Percentiles rank a stretch among this genome's conserved stretches.
Conservation (phyloP, 1,140 invertebrate species). For the Lepidostoma basale region DNA sequence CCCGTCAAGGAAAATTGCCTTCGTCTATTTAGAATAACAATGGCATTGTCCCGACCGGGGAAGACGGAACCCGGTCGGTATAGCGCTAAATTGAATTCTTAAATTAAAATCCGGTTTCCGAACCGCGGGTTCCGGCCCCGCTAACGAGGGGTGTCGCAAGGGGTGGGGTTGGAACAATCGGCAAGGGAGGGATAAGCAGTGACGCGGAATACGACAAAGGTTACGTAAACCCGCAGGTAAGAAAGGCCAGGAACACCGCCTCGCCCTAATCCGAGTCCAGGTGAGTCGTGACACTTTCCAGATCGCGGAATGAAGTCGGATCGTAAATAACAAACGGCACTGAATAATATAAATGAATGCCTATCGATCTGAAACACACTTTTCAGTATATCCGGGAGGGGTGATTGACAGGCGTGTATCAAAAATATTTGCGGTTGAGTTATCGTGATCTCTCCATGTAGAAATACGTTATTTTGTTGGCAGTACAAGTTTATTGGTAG, state of each 20-base stretch:
- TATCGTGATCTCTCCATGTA: background rate
- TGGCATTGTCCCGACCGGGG: constrained; percentile 33
- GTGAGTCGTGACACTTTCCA: too few species aligned
- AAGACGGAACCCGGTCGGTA: constrained; percentile 24
- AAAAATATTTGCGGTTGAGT: background rate
- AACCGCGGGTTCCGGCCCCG: constrained; percentile 18
- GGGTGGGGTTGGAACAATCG: background rate
- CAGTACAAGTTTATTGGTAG: too few species aligned
- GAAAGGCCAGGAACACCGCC: constrained; percentile 3
- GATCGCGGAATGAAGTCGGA: background rate
- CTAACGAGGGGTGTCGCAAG: constrained; percentile 6
- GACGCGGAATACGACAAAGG: constrained; percentile 43
- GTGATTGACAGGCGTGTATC: constrained; percentile 9
- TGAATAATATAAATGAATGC: background rate
- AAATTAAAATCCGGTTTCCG: constrained; percentile 46
- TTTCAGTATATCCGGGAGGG: background rate
- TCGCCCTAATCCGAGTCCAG: constrained; percentile 1
- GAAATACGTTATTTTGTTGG: too few species aligned
- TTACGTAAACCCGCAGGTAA: constrained; percentile 40
- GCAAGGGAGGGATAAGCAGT: constrained; percentile 34
- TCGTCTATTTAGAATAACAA: constrained; percentile 46
- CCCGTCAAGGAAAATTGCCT: constrained; percentile 36
- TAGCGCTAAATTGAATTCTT: constrained; percentile 45
- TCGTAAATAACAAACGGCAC: background rate
- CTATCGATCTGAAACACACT: background rate